Base-by-base conservation (phyloP, 2,797 vertebrate species). In the Bovichtus variegatus region DNA sequence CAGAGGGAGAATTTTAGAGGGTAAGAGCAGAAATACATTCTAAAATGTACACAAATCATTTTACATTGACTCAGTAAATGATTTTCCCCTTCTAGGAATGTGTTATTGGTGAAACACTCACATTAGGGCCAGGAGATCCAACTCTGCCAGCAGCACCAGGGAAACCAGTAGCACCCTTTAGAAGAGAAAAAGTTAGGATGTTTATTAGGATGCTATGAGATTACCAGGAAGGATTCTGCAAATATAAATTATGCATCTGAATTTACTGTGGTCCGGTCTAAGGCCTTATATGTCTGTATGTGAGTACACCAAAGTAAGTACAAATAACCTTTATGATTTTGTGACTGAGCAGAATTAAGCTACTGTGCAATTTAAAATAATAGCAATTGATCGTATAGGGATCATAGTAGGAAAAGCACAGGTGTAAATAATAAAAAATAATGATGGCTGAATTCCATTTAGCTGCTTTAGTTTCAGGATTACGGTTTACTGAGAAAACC, bases 111-210 rank as follows among this genome's bases (percentile, higher is more conserved):
- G 2, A 76, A 55, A 90, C 46, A 79, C 97, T 97, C 94, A 99
- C 98, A 46, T 98, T 99, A 55, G 97, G 95, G 44, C 98, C 98
- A 1, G 98, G 97, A 66, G 96, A 63, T 93, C 98, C 98, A 40
- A 99, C 98, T 3, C 98, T 95, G 73, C 98, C 98, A 62, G 98
- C 97, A 74, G 98, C 97, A 67, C 98, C 98, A 2, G 98, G 98
- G 95, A 99, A 99, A 93, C 98, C 98, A 0, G 98, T 98, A 62
- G 96, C 95, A 90, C 98, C 98, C 98, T 99, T 64, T 51, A 58
- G 88, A 51, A 38, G 21, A 81, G 15, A 82, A 43, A 43, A 55
- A 85, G 10, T 58, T 13, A 72, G 70, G 36, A 65, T 15, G 9
- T 49, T 16, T 25, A 7, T 16, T 38, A 27, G 15, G 44, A 43